Conservation (phyloP, 2,888 invertebrate genomes). For the Cremastobaeus sp. region DNA sequence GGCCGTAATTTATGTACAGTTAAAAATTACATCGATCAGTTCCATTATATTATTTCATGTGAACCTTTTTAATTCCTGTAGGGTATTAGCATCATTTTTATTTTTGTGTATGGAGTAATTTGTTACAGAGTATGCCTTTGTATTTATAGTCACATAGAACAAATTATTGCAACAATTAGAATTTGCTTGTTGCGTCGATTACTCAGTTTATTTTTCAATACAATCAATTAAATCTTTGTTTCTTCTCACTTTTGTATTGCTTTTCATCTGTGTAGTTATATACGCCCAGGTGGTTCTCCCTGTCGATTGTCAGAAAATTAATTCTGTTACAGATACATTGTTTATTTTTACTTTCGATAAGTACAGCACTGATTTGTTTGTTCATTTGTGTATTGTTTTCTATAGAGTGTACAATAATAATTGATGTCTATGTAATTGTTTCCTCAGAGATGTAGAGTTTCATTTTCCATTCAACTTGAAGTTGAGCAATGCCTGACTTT, state of each 20-base stretch:
- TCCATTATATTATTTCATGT: slow-evolving; percentile 1
- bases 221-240: no score
- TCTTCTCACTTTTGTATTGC: not conserved
- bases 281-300: not conserved
- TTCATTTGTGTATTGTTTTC: slow-evolving; percentile 9
- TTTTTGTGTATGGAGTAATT: slow-evolving; percentile 11
- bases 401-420: no score
- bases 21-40: not conserved
- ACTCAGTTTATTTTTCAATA: no score
- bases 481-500: slow-evolving; percentile 2
- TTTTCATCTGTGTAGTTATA: not conserved
- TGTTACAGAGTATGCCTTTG: not conserved
- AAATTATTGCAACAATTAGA: slow-evolving; percentile 3
- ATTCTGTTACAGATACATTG: not conserved
- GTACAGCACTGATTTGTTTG: no score
- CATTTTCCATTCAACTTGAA: not conserved
- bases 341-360: slow-evolving; percentile 8
- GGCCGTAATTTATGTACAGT: not conserved
- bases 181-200: no score
- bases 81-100: slow-evolving; percentile 4
- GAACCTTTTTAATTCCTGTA: not conserved
- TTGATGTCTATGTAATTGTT: no score
- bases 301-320: not conserved
- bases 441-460: no score
- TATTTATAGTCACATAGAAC: slow-evolving; percentile 5